Evolutionary conservation across 2,113 vertebrate genomes (phyloP).

Genomic region (Mesocricetus auratus): DNA sequence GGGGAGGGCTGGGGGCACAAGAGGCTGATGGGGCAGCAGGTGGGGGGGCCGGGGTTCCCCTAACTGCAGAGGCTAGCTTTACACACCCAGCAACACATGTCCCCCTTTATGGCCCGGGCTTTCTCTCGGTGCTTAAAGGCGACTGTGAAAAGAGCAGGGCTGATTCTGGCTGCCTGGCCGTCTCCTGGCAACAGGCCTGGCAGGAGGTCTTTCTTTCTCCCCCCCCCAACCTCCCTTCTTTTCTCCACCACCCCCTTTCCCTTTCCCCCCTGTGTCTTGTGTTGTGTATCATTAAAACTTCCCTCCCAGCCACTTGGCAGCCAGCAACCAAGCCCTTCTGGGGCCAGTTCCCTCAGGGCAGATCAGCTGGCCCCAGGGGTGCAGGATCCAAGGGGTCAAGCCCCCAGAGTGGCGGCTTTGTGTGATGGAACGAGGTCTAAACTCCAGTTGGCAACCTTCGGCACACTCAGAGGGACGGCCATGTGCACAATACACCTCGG

Average conservation of each 20-base stretch:
- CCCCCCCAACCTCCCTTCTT: slow-evolving; percentile 76
- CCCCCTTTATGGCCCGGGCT: slow-evolving; percentile 92
- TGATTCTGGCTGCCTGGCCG: slow-evolving; percentile 96
- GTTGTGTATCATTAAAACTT: slow-evolving; percentile 90
- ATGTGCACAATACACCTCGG: not conserved
- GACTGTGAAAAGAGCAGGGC: slow-evolving; percentile 96
- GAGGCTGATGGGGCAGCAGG: slow-evolving; percentile 51
- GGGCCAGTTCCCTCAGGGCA: slow-evolving; percentile 69
- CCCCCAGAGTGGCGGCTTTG: slow-evolving; percentile 73
- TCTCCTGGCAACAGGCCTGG: slow-evolving; percentile 97
- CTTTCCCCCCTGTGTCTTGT: slow-evolving; percentile 87
- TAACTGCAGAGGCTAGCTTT: slow-evolving; percentile 88
- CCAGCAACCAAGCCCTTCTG: slow-evolving; percentile 80
- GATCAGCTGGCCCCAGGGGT: slow-evolving; percentile 61
- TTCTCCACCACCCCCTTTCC: slow-evolving; percentile 48
- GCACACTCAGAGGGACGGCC: not conserved
- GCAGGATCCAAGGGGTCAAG: slow-evolving; percentile 63
- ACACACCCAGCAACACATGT: slow-evolving; percentile 94
- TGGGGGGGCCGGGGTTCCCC: slow-evolving; percentile 73
- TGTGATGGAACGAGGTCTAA: slow-evolving; percentile 67
- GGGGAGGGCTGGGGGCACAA: slow-evolving; percentile 33
- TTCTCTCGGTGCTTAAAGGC: slow-evolving; percentile 90
- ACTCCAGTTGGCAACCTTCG: slow-evolving; percentile 63
- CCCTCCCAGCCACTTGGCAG: slow-evolving; percentile 84
- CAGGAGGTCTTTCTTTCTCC: slow-evolving; percentile 94